Evolutionary conservation across 2,113 vertebrate genomes (phyloP).

Genomic region (Phaethon lepturus): DNA sequence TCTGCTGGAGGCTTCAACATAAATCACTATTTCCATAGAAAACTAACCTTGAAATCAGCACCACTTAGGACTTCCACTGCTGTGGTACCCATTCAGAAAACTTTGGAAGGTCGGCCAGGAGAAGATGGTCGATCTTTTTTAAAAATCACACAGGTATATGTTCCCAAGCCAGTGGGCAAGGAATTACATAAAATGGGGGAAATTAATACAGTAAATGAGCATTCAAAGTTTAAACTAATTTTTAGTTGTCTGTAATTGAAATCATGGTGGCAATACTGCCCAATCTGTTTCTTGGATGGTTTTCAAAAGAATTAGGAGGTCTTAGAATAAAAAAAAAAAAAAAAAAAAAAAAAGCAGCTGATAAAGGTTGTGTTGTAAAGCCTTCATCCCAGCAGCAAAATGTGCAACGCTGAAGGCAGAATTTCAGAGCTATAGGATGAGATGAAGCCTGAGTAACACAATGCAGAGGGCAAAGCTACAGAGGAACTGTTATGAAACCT

Average conservation of each 20-base stretch:
- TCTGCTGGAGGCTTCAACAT: background rate
- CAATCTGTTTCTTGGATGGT: background rate
- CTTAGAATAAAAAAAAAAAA: background rate
- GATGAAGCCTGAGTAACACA: background rate
- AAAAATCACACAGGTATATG: background rate
- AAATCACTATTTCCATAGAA: background rate
- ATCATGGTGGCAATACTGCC: background rate
- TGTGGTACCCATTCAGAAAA: background rate
- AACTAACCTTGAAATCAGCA: background rate
- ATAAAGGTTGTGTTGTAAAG: background rate
- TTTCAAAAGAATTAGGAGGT: background rate
- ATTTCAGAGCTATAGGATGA: background rate
- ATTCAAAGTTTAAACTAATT: background rate
- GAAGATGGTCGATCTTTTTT: background rate
- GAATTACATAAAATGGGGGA: fast-evolving
- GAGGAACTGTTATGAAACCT: background rate
- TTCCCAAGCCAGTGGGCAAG: background rate
- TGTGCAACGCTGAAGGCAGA: background rate
- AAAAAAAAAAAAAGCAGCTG: background rate
- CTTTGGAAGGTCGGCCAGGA: background rate
- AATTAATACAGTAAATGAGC: background rate
- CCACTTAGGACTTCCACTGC: background rate
- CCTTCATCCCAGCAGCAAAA: background rate
- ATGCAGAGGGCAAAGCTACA: background rate
- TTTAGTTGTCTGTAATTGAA: background rate